A percentile compares a stretch with the other conserved stretches of the same genome.
phyloP scores from a whole-genome alignment of 92 coral and sea anemone genomes.

The Anthopleura xanthogrammica region DNA sequence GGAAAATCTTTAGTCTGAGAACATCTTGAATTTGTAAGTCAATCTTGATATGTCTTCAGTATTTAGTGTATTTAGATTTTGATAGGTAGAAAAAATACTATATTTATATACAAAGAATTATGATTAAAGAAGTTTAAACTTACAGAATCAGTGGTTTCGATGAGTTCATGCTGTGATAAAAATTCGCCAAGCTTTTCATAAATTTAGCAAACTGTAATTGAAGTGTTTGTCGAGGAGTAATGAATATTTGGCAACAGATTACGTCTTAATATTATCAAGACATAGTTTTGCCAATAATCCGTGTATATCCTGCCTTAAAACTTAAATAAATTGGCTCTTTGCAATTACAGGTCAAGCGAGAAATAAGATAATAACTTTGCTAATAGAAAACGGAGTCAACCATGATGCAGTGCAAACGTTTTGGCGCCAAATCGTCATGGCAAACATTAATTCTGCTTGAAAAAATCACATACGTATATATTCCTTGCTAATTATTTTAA shows the following conservation, averaged over 20 bases:
- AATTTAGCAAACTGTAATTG: slow-evolving; percentile 1
- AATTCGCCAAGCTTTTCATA: background rate
- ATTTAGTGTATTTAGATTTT: background rate
- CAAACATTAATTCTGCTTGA: background rate
- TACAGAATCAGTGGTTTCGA: slow-evolving; percentile 1
- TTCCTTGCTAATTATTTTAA: background rate
- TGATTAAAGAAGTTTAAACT: background rate
- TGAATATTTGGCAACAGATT: slow-evolving; percentile 1
- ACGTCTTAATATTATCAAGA: background rate
- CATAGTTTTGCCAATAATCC: background rate
- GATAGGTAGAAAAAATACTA: background rate
- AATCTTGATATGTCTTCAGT: background rate
- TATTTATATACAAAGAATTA: background rate
- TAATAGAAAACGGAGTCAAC: background rate
- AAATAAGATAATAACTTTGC: background rate
- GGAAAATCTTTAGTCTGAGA: background rate
- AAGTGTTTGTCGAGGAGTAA: slow-evolving; percentile 2
- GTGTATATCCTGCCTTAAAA: background rate
- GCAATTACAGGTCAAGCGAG: background rate
- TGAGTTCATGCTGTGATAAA: background rate
- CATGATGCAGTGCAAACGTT: background rate
- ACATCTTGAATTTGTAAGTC: background rate
- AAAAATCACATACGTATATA: background rate
- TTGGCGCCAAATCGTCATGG: slow-evolving; percentile 4
- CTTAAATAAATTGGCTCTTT: background rate